phyloP scores from a whole-genome alignment of 2,113 vertebrate genomes.

The Aspidoscelis tigris region DNA sequence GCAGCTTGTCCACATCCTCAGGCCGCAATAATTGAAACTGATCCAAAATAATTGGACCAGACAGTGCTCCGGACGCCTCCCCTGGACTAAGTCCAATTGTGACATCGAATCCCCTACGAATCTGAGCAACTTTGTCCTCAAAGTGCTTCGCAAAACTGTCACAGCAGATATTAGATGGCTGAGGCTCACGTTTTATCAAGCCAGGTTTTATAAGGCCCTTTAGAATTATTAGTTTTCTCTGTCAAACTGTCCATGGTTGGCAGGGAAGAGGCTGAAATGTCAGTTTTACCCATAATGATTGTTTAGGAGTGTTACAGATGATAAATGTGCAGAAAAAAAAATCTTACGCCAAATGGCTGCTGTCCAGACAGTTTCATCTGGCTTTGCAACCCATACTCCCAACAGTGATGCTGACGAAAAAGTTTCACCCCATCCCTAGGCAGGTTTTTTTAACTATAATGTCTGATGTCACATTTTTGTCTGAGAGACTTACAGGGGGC shows the following conservation, averaged over 20 bases:
- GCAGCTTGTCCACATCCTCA: too few species aligned
- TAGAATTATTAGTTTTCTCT: constrained; percentile 13
- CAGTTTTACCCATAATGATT: background rate
- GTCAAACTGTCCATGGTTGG: background rate
- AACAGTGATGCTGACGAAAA: background rate
- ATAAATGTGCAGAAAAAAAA: background rate
- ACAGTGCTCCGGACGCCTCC: too few species aligned
- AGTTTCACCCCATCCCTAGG: background rate
- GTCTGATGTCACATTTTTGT: background rate
- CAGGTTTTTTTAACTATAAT: constrained; percentile 1
- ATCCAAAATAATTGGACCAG: too few species aligned
- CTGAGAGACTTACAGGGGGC: constrained; percentile 72
- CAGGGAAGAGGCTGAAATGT: background rate
- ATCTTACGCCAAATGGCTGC: background rate
- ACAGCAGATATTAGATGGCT: too few species aligned
- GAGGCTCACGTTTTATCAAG: too few species aligned
- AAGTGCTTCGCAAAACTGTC: too few species aligned
- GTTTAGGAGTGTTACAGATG: constrained; percentile 13
- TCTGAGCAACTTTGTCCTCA: too few species aligned
- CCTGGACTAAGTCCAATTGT: too few species aligned
- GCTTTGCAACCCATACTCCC: background rate
- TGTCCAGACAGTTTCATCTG: background rate
- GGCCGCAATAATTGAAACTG: too few species aligned
- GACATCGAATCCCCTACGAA: too few species aligned
- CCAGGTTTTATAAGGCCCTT: too few species aligned